Evolutionary conservation across 2,888 invertebrate genomes (phyloP).

Genomic region (Mimas tiliae): DNA sequence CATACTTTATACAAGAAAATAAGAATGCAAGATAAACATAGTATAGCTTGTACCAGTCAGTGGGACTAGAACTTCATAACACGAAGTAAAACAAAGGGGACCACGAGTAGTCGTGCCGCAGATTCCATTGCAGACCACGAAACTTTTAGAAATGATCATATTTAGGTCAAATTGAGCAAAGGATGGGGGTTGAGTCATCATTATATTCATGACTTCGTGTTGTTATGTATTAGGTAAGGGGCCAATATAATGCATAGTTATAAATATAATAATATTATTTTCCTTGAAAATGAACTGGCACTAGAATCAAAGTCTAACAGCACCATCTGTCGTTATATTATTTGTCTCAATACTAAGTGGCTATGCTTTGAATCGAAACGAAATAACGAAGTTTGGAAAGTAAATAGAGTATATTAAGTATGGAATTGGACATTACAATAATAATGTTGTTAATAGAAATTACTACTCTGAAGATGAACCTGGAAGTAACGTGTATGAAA

Average conservation of each 20-base stretch:
- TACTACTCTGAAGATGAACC: too few species aligned
- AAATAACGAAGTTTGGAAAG: too few species aligned
- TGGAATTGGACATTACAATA: too few species aligned
- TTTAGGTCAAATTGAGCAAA: constrained; percentile 16
- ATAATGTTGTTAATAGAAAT: too few species aligned
- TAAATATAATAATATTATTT: background rate
- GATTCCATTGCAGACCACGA: constrained; percentile 37
- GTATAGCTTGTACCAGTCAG: background rate
- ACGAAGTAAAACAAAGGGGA: constrained; percentile 56
- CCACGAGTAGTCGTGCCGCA: constrained; percentile 59
- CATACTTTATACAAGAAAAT: background rate
- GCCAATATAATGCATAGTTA: background rate
- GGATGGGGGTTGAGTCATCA: background rate
- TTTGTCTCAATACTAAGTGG: background rate
- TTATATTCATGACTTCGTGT: background rate
- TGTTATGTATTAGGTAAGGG: background rate
- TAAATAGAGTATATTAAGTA: too few species aligned
- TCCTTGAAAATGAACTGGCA: background rate
- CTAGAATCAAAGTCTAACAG: background rate
- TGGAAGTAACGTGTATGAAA: too few species aligned
- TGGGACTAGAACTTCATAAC: constrained; percentile 38
- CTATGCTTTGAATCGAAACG: too few species aligned
- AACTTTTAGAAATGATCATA: constrained; percentile 35
- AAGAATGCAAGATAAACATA: background rate
- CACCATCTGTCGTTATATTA: background rate